These are phyloP conservation scores for Phragmatobia fuliginosa DNA, from an alignment of 2,888 invertebrate species.

Conservation along the genomic window DNA sequence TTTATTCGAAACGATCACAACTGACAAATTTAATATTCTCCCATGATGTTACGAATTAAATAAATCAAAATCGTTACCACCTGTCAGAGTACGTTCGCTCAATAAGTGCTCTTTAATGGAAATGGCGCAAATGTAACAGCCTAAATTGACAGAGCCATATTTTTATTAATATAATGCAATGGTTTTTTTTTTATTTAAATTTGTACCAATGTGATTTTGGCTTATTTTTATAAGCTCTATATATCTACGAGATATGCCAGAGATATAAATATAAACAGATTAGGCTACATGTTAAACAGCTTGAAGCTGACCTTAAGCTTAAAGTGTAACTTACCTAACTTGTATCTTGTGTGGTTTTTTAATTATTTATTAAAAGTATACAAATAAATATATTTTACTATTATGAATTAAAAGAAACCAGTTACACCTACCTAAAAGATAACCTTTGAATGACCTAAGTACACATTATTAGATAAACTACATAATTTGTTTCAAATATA, in stretches of 20 bases:
- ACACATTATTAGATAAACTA: background rate
- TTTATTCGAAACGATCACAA: slow-evolving; percentile 43
- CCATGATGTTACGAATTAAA: slow-evolving; percentile 59
- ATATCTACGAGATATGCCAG: background rate
- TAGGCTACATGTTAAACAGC: too few species aligned
- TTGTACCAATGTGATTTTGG: background rate
- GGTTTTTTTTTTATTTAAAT: slow-evolving; percentile 29
- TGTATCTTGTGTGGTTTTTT: too few species aligned
- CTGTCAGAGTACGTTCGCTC: slow-evolving; percentile 56
- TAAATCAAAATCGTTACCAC: slow-evolving; percentile 63
- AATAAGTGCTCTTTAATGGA: slow-evolving; percentile 62
- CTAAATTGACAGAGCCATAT: slow-evolving; percentile 45
- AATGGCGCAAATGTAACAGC: slow-evolving; percentile 51
- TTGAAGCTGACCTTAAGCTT: too few species aligned
- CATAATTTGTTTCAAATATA: too few species aligned
- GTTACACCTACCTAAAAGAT: background rate
- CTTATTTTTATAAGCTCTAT: background rate
- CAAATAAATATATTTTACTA: background rate
- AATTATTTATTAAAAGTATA: too few species aligned
- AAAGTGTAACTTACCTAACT: too few species aligned
- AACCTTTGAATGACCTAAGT: background rate
- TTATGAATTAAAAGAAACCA: background rate
- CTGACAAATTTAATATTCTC: slow-evolving; percentile 60
- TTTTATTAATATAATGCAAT: slow-evolving; percentile 42
- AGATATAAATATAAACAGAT: too few species aligned